These are phyloP conservation scores for Scomber japonicus DNA, from an alignment of 2,113 vertebrate species.

Conservation along the genomic window DNA sequence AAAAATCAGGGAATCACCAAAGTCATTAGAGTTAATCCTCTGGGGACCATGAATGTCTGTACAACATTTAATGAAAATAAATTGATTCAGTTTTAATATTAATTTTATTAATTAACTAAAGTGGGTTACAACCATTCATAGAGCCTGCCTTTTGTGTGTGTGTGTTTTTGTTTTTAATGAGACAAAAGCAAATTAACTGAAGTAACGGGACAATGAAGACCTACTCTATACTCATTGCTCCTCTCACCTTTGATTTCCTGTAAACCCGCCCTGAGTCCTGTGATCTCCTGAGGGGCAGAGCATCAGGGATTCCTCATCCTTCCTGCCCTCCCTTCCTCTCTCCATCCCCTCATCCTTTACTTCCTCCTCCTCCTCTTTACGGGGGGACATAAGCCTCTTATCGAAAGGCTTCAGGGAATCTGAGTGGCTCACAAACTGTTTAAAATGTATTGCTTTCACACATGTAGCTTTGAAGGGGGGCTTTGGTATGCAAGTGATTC, in stretches of 20 bases:
- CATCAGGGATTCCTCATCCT: conserved; percentile 62
- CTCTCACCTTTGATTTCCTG: conserved; percentile 52
- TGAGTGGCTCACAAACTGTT: conserved; percentile 50
- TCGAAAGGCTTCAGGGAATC: conserved; percentile 36
- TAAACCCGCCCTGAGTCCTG: conserved; percentile 21
- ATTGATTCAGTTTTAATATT: too few species aligned
- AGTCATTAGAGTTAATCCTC: too few species aligned
- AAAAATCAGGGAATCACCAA: too few species aligned
- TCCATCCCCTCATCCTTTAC: conserved; percentile 64
- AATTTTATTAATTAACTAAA: too few species aligned
- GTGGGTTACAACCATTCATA: too few species aligned
- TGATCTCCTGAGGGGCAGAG: conserved; percentile 59
- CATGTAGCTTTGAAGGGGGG: background rate
- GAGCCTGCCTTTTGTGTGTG: background rate
- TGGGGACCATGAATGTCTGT: too few species aligned
- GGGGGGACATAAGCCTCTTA: conserved; percentile 82
- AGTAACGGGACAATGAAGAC: too few species aligned
- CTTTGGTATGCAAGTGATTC: background rate
- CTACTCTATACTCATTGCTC: background rate
- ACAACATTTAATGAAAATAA: too few species aligned
- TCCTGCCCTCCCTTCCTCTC: conserved; percentile 51
- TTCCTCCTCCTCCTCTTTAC: conserved; percentile 56
- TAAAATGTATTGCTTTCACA: conserved; percentile 34
- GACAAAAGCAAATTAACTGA: too few species aligned
- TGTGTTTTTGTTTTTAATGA: too few species aligned